A percentile compares a stretch with the other conserved stretches of the same genome.
phyloP scores from a whole-genome alignment of 2,797 vertebrate genomes.

The Pangasius djambal region DNA sequence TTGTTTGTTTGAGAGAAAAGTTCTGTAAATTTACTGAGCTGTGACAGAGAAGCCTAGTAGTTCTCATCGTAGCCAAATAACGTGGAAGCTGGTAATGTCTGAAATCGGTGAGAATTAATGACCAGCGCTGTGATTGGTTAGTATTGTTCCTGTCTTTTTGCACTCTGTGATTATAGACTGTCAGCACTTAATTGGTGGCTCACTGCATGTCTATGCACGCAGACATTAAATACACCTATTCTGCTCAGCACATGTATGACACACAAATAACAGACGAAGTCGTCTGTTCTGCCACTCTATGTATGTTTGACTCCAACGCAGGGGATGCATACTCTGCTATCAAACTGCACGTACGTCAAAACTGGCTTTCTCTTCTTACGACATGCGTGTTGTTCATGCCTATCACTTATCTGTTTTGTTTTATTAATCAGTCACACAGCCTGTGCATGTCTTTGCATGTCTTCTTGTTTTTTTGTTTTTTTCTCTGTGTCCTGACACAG shows the following conservation, averaged over 20 bases:
- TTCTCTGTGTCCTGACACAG: background rate
- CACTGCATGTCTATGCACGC: constrained; percentile 43
- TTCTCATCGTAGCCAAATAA: background rate
- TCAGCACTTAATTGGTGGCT: constrained; percentile 13
- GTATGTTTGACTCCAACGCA: background rate
- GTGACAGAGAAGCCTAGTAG: background rate
- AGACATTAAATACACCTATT: constrained; percentile 29
- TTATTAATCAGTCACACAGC: background rate
- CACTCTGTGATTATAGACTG: constrained; percentile 30
- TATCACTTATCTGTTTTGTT: background rate
- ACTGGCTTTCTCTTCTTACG: background rate
- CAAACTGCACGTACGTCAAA: background rate
- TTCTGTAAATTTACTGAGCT: background rate
- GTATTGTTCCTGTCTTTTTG: background rate
- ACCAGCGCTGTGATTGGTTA: background rate
- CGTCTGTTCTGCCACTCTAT: background rate
- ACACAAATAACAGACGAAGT: background rate
- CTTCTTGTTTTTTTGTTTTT: background rate
- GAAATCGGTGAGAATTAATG: background rate
- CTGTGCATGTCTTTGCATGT: constrained; percentile 4
- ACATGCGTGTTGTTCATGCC: background rate
- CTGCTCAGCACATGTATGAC: background rate
- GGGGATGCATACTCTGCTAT: too few relatives aligned
- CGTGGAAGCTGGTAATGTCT: background rate
- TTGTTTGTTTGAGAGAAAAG: background rate